Percentiles rank a stretch among this genome's conserved stretches.
Evolutionary conservation across 2,113 vertebrate species (phyloP).

Genomic region (Lepus americanus): DNA sequence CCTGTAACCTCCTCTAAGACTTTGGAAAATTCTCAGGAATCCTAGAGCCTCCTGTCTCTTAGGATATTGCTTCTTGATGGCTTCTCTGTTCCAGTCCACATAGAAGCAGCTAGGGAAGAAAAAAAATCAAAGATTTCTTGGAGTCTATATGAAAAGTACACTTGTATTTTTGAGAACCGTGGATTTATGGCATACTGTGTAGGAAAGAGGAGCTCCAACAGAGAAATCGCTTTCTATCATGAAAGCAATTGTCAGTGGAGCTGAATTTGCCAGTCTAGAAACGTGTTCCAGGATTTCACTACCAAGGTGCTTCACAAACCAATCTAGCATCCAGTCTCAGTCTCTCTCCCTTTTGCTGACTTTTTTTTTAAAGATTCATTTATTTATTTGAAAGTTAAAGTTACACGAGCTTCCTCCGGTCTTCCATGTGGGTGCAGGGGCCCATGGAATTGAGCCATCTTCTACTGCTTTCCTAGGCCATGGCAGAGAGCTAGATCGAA

Average conservation of each 20-base stretch:
- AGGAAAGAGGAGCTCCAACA: not conserved
- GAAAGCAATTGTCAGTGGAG: not conserved
- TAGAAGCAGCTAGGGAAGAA: not conserved
- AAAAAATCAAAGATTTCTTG: not conserved
- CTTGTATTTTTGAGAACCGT: not conserved
- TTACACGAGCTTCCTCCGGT: too few relatives aligned
- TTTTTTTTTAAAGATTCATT: too few relatives aligned
- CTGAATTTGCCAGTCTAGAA: not conserved
- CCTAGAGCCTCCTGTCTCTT: not conserved
- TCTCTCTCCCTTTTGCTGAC: not conserved
- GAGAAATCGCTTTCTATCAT: not conserved
- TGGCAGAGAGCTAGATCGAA: too few relatives aligned
- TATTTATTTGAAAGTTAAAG: too few relatives aligned
- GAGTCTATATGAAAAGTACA: not conserved
- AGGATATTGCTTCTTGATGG: not conserved
- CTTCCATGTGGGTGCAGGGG: too few relatives aligned
- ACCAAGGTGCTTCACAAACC: not conserved
- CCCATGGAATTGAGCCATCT: too few relatives aligned
- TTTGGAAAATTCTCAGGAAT: not conserved
- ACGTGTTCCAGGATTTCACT: not conserved
- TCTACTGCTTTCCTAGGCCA: too few relatives aligned
- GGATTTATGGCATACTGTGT: not conserved
- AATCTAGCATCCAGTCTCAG: not conserved
- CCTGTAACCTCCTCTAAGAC: not conserved
- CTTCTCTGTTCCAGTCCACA: not conserved